Evolutionary conservation across 2,888 invertebrate species (phyloP).

Genomic region (Ectropis crepuscularia): DNA sequence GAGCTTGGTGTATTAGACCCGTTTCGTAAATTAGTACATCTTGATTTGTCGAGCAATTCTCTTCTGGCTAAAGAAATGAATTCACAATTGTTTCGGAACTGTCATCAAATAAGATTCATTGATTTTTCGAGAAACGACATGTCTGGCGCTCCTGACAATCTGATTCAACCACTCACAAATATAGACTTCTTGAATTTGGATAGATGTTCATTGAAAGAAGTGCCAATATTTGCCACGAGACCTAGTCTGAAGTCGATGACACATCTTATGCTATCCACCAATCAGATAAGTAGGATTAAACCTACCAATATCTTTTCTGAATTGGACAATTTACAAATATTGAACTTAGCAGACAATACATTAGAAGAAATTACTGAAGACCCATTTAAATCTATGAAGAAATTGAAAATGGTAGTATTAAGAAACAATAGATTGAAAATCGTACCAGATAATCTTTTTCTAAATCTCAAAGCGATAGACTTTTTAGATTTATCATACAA

Average conservation of each 20-base stretch:
- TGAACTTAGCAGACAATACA: constrained; percentile 63
- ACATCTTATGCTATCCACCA: constrained; percentile 59
- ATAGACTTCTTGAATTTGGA: constrained; percentile 59
- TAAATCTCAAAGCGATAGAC: constrained; percentile 54
- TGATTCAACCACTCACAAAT: constrained; percentile 50
- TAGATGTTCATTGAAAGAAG: constrained; percentile 55
- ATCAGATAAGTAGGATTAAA: constrained; percentile 57
- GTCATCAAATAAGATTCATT: constrained; percentile 49
- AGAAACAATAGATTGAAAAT: constrained; percentile 60
- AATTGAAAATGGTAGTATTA: constrained; percentile 59
- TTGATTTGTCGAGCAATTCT: constrained; percentile 62
- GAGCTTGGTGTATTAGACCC: constrained; percentile 59
- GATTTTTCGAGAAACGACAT: constrained; percentile 66
- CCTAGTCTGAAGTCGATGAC: constrained; percentile 62
- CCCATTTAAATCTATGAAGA: constrained; percentile 60
- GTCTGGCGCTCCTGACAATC: constrained; percentile 50
- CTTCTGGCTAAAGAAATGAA: constrained; percentile 54
- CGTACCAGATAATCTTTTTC: constrained; percentile 62
- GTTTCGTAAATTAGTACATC: constrained; percentile 50
- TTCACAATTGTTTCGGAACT: constrained; percentile 54
- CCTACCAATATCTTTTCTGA: constrained; percentile 50
- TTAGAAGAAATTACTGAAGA: constrained; percentile 59
- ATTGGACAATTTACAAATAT: constrained; percentile 58
- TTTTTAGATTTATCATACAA: constrained; percentile 68
- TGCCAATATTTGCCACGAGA: constrained; percentile 60